These are phyloP conservation scores for Atlantisia rogersi DNA, from an alignment of 2,113 vertebrate genomes.

Conservation along the genomic window DNA sequence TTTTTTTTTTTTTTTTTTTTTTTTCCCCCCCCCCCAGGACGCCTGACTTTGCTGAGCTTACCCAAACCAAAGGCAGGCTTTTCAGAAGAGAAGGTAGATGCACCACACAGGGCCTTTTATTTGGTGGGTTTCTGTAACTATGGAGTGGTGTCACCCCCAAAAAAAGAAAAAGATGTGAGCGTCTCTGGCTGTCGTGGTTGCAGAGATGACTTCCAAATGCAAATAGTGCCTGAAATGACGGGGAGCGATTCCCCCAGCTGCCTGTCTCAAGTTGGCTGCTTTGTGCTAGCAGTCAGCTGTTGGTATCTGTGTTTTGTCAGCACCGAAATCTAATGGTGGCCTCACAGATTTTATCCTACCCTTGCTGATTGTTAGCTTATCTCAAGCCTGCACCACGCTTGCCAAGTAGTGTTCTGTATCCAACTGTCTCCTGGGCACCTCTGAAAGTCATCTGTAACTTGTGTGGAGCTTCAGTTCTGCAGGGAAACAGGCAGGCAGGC, in stretches of 20 bases:
- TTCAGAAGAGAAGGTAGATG: not conserved
- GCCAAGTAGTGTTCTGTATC: not conserved
- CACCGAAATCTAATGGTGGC: not conserved
- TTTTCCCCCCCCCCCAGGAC: not conserved
- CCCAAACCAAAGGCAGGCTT: not conserved
- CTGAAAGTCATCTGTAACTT: not conserved
- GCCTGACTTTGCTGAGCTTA: not conserved
- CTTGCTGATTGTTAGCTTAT: not conserved
- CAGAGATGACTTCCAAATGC: not conserved
- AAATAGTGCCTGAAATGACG: not conserved
- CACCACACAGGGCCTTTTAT: not conserved
- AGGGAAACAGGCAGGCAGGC: not conserved
- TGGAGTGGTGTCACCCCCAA: not conserved
- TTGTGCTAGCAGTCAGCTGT: not conserved
- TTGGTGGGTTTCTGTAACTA: not conserved
- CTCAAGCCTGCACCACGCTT: not conserved
- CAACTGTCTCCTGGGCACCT: not conserved
- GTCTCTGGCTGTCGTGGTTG: rapidly evolving
- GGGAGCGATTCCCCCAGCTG: not conserved
- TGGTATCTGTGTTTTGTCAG: not conserved
- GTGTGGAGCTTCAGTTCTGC: not conserved
- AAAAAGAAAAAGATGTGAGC: not conserved
- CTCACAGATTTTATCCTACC: not conserved
- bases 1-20: too few relatives aligned
- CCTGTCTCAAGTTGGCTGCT: not conserved